phyloP scores from a whole-genome alignment of 2,113 vertebrate genomes.

The Myocastor coypus region DNA sequence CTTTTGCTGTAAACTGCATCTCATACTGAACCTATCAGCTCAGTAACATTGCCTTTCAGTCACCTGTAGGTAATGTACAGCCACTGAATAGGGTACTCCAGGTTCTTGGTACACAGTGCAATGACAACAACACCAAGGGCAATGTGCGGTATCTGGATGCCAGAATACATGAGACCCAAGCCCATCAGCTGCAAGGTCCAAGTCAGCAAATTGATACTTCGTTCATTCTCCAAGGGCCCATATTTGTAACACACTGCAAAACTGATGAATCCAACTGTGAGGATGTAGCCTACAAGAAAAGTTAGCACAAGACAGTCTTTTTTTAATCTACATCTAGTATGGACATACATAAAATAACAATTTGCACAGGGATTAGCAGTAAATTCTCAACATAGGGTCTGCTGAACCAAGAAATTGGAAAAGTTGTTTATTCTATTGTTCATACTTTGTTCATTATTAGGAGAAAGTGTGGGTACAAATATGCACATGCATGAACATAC shows the following conservation, averaged over 20 bases:
- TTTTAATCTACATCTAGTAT: conserved; percentile 12
- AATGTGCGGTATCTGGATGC: conserved; percentile 94
- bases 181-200: conserved; percentile 96
- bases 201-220: conserved; percentile 95
- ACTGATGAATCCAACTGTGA: conserved; percentile 92
- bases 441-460: conserved; percentile 2
- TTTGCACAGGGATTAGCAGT: background rate
- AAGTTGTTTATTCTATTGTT: conserved; percentile 6
- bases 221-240: conserved; percentile 94
- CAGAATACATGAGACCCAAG: conserved; percentile 91
- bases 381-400: background rate
- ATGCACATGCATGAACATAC: background rate
- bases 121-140: conserved; percentile 90
- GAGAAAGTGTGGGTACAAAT: background rate
- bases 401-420: conserved; percentile 23
- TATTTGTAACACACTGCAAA: conserved; percentile 96
- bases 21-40: background rate
- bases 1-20: conserved; percentile 36
- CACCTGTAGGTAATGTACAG: conserved; percentile 86
- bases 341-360: background rate
- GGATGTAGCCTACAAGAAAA: conserved; percentile 89
- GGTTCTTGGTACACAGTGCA: conserved; percentile 91
- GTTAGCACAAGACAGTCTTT: conserved; percentile 62
- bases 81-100: conserved; percentile 92
- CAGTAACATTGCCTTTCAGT: conserved; percentile 56